These are phyloP conservation scores for Lepidothrix coronata DNA, from an alignment of 2,113 vertebrate genomes.

Conservation along the genomic window DNA sequence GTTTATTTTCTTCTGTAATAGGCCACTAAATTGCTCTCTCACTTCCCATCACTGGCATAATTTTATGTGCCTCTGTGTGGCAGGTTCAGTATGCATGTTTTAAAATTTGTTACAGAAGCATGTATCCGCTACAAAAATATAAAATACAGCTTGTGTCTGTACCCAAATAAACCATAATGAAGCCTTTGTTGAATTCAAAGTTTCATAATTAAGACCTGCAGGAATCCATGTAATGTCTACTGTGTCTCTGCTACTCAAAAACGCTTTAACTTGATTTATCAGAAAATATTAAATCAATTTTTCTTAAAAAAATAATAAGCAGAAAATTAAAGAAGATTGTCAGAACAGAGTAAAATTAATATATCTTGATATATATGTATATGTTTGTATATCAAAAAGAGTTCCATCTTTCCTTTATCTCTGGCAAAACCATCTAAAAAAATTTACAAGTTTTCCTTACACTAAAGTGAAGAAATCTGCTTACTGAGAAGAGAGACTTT, in stretches of 20 bases:
- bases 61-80: accelerated
- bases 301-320: background rate
- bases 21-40: background rate
- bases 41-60: background rate
- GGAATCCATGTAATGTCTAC: background rate
- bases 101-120: background rate
- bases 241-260: background rate
- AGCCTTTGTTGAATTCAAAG: background rate
- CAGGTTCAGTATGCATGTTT: accelerated
- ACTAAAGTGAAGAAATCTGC: background rate
- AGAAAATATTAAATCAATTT: background rate
- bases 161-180: background rate
- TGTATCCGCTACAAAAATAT: background rate
- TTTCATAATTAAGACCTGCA: background rate
- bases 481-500: background rate
- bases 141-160: background rate
- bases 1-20: background rate
- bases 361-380: background rate
- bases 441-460: background rate
- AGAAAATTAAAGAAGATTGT: background rate
- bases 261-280: background rate
- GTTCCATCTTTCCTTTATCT: background rate
- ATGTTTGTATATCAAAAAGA: background rate
- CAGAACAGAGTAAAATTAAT: background rate
- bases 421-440: background rate